phyloP scores from a whole-genome alignment of 2,113 vertebrate species.

The Onychostoma macrolepis region DNA sequence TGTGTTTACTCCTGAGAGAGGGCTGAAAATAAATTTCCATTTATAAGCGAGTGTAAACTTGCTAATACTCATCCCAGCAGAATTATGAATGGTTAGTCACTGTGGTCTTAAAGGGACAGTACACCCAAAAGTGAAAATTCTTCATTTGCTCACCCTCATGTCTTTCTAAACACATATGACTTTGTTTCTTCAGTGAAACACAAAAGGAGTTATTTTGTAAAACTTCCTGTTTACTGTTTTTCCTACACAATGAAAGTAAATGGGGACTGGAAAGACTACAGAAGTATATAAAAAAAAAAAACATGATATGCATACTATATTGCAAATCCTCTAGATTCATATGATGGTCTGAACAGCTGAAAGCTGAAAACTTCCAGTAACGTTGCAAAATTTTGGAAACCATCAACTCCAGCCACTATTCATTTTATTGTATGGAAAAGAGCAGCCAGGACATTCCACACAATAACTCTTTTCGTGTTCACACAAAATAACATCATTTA shows the following conservation, averaged over 20 bases:
- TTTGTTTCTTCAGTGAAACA: background rate
- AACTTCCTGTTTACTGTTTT: background rate
- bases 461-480: background rate
- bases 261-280: background rate
- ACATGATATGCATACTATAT: background rate
- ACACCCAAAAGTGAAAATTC: background rate
- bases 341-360: background rate
- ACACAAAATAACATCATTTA: background rate
- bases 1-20: constrained; percentile 75
- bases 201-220: background rate
- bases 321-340: background rate
- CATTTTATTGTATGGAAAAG: background rate
- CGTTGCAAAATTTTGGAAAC: background rate
- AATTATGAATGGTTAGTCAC: constrained; percentile 26
- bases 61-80: constrained; percentile 64
- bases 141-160: background rate
- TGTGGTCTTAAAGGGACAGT: constrained; percentile 13
- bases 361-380: background rate
- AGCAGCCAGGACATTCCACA: background rate
- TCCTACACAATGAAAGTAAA: background rate
- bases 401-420: background rate
- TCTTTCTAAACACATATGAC: background rate
- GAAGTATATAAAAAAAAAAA: background rate
- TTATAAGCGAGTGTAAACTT: constrained; percentile 78
- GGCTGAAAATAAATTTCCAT: constrained; percentile 74